Conservation (phyloP, 2,888 invertebrate species). For the Ashinkailepas kermadecensis region DNA sequence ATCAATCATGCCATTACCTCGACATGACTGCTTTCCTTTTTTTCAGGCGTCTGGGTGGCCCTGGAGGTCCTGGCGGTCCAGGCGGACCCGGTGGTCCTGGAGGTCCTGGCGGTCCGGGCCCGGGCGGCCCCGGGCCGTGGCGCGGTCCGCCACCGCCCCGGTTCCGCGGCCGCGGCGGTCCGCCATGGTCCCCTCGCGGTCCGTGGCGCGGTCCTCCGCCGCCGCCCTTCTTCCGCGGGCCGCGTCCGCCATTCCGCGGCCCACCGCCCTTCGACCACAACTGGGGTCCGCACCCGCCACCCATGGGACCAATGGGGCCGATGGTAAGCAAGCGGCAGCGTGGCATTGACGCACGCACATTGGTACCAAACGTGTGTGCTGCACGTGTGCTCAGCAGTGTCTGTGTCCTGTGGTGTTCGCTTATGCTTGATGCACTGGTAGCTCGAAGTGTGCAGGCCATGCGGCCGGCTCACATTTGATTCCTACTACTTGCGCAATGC, state of each 20-base stretch:
- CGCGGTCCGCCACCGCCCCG: conserved; percentile 32
- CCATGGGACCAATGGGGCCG: conserved; percentile 46
- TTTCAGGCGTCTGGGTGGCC: conserved; percentile 32
- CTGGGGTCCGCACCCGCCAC: conserved; percentile 59
- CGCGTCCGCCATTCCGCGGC: conserved; percentile 47
- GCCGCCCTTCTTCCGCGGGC: conserved; percentile 35
- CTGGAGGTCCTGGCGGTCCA: conserved; percentile 34
- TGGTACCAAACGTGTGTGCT: no score
- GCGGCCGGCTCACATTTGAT: no score
- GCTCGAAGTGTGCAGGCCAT: no score
- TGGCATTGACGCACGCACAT: no score
- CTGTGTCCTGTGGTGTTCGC: no score
- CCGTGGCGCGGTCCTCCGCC: conserved; percentile 31
- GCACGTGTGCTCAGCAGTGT: no score
- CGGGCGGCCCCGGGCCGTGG: conserved; percentile 33
- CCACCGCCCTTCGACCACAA: conserved; percentile 56
- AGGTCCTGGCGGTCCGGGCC: conserved; percentile 23
- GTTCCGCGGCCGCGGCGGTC: conserved; percentile 31
- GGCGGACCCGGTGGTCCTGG: conserved; percentile 36
- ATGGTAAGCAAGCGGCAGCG: conserved; percentile 31
- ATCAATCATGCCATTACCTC: no score
- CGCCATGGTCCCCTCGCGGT: conserved; percentile 33
- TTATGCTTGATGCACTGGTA: no score
- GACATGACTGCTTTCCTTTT: neutral
- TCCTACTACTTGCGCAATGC: no score